Base-by-base conservation (phyloP, 2,797 vertebrate genomes). In the Danio choprae region DNA sequence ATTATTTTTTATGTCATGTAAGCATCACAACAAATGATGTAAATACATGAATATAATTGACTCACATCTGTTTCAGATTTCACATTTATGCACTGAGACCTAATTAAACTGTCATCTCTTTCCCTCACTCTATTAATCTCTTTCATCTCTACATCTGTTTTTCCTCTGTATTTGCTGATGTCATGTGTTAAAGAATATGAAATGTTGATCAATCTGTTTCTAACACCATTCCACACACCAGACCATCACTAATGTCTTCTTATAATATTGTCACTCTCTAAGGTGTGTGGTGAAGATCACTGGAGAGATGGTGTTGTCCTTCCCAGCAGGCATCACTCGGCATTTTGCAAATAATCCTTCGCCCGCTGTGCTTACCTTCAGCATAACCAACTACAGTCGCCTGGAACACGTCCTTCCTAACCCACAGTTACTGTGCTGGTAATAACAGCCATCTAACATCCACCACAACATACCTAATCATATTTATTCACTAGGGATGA, bases 371-470 rank as follows among this genome's bases (percentile, higher is more conserved):
- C 95, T 99, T 93, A 98, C 96, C 83, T 99, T 99, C 91, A 97
- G 96, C 6, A 96, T 99, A 94, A 95, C 95, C 89, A 99, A 99
- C 94, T 99, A 95, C 95, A 96, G 94, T 91, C 91, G 96, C 84
- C 95, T 99, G 95, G 98, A 99, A 92, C 98, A 99, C 71, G 96
- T 99, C 89, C 95, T 99, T 91, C 98, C 97, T 94, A 99, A 98
- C 92, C 98, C 98, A 56, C 98, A 98, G 94, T 96, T 99, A 81
- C 96, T 99, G 90, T 99, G 97, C 96, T 98, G 98, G 98, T 99
- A 95, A 90, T 77, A 60, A 78, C 84, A 74, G 58, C 62, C 43
- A 72, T 70, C 65, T 80, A 86, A 90, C 83, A 4, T 71, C 20
- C 77, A 87, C 74, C 79, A 77, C 79, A 80, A 79, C 79, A 65